These are phyloP conservation scores for Gallirallus australis DNA, from an alignment of 2,797 vertebrate genomes.

Conservation along the genomic window DNA sequence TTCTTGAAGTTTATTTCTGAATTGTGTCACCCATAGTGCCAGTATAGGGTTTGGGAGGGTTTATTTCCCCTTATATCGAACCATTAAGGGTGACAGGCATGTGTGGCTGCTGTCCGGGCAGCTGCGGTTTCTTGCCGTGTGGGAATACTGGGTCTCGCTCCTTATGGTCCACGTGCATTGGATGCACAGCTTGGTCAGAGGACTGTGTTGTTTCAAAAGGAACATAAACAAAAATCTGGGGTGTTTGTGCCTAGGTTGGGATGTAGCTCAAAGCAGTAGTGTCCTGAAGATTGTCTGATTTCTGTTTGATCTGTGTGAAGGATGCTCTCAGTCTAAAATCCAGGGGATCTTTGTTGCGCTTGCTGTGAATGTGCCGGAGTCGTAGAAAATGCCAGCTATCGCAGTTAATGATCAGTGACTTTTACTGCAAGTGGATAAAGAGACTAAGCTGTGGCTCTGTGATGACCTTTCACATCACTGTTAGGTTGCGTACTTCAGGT, in stretches of 20 bases:
- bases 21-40: not conserved
- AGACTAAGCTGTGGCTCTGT: not conserved
- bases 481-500: not conserved
- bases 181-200: not conserved
- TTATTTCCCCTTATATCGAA: not conserved
- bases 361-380: not conserved
- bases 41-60: not conserved
- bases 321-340: not conserved
- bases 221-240: not conserved
- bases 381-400: not conserved
- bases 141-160: not conserved
- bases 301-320: not conserved
- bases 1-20: not conserved
- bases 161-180: accelerated
- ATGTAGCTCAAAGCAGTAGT: not conserved
- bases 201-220: not conserved
- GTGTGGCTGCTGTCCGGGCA: not conserved
- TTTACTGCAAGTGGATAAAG: not conserved
- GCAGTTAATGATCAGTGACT: constrained; percentile 40
- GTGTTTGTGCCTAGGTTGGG: not conserved
- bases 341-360: not conserved
- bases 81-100: not conserved
- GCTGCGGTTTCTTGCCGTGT: not conserved
- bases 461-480: not conserved
- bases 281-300: not conserved